A percentile compares a stretch with the other conserved stretches of the same genome.
phyloP scores from a whole-genome alignment of 2,113 vertebrate genomes.

The Catharus fuscescens region DNA sequence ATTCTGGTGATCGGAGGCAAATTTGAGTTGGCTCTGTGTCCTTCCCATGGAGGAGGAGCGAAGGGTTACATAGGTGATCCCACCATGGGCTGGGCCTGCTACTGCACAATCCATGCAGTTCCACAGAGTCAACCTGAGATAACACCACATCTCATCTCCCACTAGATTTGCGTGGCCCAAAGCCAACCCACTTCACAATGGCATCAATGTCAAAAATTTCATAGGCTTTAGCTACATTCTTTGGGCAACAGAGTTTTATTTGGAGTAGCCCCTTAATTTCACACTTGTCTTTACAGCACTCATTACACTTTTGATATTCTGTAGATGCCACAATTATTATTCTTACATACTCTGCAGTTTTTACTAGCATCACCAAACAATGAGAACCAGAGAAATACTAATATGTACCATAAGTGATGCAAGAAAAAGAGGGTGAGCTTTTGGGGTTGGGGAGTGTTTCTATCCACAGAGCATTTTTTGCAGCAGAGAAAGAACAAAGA shows the following conservation, averaged over 20 bases:
- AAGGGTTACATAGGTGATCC: fast-evolving
- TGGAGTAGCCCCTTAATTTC: neutral
- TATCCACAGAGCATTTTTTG: neutral
- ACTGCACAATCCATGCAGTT: neutral
- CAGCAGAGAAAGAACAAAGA: neutral
- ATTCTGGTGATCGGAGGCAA: neutral
- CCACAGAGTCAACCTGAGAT: neutral
- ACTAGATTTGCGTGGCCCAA: neutral
- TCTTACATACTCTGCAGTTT: neutral
- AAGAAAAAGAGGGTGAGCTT: neutral
- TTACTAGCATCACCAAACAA: neutral
- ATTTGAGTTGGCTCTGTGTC: fast-evolving
- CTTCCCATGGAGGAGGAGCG: neutral
- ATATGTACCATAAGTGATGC: neutral
- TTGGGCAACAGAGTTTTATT: neutral
- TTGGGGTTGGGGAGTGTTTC: neutral
- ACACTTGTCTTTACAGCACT: neutral
- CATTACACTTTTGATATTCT: neutral
- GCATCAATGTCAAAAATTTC: neutral
- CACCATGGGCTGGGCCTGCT: neutral
- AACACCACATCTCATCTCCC: neutral
- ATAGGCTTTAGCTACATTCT: neutral
- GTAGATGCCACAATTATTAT: neutral
- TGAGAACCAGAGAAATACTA: neutral
- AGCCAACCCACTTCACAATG: neutral